Evolutionary conservation across 2,113 vertebrate species (phyloP).

Genomic region (Prochilodus magdalenae): DNA sequence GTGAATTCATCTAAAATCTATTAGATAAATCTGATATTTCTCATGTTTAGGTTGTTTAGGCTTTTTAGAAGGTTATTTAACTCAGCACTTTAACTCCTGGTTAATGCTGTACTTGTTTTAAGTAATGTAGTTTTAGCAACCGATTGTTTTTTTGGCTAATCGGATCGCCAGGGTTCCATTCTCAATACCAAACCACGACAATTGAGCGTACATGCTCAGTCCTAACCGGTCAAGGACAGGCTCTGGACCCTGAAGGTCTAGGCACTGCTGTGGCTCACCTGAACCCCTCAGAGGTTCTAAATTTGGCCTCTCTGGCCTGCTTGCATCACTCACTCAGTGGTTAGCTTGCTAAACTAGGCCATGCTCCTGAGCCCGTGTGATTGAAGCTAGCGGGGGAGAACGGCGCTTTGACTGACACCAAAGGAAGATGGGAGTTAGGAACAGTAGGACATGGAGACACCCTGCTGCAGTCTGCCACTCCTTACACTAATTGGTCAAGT

Average conservation of each 20-base stretch:
- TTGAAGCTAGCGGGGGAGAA: constrained; percentile 21
- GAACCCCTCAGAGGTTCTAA: constrained; percentile 21
- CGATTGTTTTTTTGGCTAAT: no score
- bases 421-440: constrained; percentile 12
- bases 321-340: constrained; percentile 4
- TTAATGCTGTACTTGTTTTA: no score
- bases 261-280: constrained; percentile 8
- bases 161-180: not conserved
- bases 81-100: no score
- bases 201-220: not conserved
- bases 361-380: constrained; percentile 8
- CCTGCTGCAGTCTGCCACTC: constrained; percentile 8
- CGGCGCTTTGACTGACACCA: constrained; percentile 19
- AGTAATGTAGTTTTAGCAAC: no score
- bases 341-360: constrained; percentile 21
- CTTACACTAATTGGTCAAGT: constrained; percentile 18
- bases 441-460: constrained; percentile 14
- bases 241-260: not conserved
- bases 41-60: no score
- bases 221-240: not conserved
- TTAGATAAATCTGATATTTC: no score
- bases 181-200: not conserved
- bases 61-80: no score
- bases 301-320: constrained; percentile 5
- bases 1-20: no score